A percentile compares a stretch with the other conserved stretches of the same genome.
phyloP scores from a whole-genome alignment of 2,113 vertebrate genomes.

The Calyptomena viridis region DNA sequence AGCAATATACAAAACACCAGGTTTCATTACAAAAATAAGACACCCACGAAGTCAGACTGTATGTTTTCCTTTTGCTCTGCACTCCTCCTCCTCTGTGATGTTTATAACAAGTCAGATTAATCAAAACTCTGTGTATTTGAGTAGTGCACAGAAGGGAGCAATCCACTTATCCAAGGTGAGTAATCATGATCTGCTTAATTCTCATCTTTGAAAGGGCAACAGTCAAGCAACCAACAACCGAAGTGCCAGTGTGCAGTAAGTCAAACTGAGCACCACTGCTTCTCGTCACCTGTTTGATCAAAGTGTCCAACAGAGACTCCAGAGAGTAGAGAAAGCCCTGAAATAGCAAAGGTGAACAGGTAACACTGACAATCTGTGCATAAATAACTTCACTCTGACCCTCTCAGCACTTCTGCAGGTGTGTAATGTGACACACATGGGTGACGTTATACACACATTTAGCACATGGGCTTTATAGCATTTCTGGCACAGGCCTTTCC shows the following conservation, averaged over 20 bases:
- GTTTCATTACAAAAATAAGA: conserved; percentile 4
- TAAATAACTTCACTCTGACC: background rate
- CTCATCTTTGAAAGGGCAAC: background rate
- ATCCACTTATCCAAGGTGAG: background rate
- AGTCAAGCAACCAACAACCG: background rate
- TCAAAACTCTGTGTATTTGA: background rate
- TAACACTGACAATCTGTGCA: background rate
- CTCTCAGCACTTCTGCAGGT: background rate
- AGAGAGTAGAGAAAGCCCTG: background rate
- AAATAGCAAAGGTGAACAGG: background rate
- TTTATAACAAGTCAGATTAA: conserved; percentile 28
- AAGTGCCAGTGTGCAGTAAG: background rate
- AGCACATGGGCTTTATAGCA: background rate
- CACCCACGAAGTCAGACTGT: background rate
- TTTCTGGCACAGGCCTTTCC: background rate
- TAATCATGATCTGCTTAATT: background rate
- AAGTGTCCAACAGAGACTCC: background rate
- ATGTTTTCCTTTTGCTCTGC: background rate
- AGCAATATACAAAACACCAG: background rate
- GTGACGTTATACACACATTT: background rate
- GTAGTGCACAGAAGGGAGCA: background rate
- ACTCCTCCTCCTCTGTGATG: background rate
- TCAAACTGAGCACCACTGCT: background rate
- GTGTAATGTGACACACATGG: background rate
- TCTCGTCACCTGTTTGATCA: background rate